These are phyloP conservation scores for Apus apus DNA, from an alignment of 2,113 vertebrate genomes.

Conservation along the genomic window DNA sequence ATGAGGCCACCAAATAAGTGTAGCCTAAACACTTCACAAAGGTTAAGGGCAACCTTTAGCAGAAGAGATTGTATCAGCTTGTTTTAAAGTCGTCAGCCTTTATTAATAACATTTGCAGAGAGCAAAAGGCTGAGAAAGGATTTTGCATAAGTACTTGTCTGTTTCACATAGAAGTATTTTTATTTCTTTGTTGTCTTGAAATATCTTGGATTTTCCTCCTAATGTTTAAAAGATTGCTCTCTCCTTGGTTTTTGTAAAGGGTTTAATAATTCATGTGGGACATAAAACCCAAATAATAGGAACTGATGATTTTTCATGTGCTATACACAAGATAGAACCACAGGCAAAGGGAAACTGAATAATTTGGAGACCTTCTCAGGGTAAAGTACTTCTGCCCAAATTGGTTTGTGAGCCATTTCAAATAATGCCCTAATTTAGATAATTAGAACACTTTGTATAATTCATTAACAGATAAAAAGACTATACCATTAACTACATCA, in stretches of 20 bases:
- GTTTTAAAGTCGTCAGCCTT: background rate
- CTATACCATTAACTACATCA: background rate
- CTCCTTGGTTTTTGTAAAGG: background rate
- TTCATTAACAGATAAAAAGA: background rate
- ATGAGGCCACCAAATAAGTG: background rate
- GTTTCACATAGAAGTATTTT: background rate
- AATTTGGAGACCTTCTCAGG: background rate
- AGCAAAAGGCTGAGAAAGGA: background rate
- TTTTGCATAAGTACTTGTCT: background rate
- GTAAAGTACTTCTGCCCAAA: background rate
- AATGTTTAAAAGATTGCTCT: background rate
- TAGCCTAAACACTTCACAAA: background rate
- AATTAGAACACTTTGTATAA: background rate
- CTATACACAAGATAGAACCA: background rate
- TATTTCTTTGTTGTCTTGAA: background rate
- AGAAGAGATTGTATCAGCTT: background rate
- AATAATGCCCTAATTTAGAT: background rate
- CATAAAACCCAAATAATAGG: background rate
- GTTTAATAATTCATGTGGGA: background rate
- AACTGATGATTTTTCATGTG: background rate
- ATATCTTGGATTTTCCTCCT: background rate
- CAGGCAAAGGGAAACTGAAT: background rate
- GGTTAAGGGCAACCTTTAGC: background rate
- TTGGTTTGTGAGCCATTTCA: background rate
- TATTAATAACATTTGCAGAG: background rate